Base-by-base conservation (phyloP, 2,113 vertebrate species). In the Lagopus leucura region DNA sequence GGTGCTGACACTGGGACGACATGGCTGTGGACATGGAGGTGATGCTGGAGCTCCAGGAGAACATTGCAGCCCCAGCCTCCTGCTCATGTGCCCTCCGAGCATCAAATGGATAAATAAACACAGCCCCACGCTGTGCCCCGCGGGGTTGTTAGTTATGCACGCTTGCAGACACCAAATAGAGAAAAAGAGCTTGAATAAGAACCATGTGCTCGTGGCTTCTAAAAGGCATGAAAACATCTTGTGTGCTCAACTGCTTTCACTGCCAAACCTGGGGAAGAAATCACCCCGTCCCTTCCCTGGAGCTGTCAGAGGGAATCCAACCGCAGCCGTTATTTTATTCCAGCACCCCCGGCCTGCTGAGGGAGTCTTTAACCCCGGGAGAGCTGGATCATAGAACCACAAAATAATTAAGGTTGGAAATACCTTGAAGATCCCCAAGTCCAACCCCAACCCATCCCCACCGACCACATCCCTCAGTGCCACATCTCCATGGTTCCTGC, bases 171-270 rank as follows among this genome's bases (percentile, higher is more conserved):
- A 90, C 81, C 1, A 1, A 54, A 58, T 16, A 54, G 52, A 74
- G 64, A 13, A 8, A 19, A 27, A 27, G n/a, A 67, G 47, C 47
- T 47, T 63, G 77, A 94, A 92, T 64, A 75, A 89, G 76, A 96
- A 72, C 75, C 89, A 69, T 58, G 91, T 47, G 81, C 88, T 76
- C 30, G 2, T 0, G 28, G 57, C 82, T 94, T 91, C 42, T 6
- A 50, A 91, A 90, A 67, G 80, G 43, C 82, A 85, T 21, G 77
- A 91, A 82, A 91, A 89, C 40, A 72, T 54, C 24, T 52, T 4
- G 13, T 43, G 74, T 0, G 0, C 28, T 92, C 78, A 78, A 5
- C 8, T 11, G 67, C 16, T 66, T 45, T 20, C 4, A 0, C 17
- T 87, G 74, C 58, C 74, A 77, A 90, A 85, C 2, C 22, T 0